phyloP scores from a whole-genome alignment of 2,888 invertebrate genomes.

The Dolichopus griseipennis region DNA sequence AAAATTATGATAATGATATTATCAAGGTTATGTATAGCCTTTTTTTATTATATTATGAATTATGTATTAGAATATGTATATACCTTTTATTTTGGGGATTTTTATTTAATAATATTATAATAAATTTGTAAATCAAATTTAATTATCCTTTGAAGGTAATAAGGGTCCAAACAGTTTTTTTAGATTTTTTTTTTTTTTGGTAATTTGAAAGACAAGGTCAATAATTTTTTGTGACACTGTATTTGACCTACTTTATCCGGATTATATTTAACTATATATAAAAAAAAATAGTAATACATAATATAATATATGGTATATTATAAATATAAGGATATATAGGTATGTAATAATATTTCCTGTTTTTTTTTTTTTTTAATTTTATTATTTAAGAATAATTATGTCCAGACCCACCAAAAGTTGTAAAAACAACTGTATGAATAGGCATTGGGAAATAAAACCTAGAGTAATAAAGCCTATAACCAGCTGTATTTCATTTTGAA shows the following conservation, averaged over 20 bases:
- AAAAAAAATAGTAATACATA: too few relatives aligned
- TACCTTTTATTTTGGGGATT: background rate
- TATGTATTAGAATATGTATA: background rate
- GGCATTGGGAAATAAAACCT: too few relatives aligned
- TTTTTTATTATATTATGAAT: too few relatives aligned
- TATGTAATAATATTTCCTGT: background rate
- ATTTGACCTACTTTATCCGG: conserved; percentile 1
- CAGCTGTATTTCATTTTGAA: too few relatives aligned
- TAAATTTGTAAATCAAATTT: background rate
- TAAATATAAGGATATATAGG: too few relatives aligned
- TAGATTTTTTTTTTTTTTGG: background rate
- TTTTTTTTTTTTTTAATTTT: background rate
- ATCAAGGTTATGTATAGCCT: too few relatives aligned
- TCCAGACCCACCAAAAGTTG: background rate
- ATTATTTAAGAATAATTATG: background rate
- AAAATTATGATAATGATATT: too few relatives aligned
- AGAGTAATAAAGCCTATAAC: too few relatives aligned
- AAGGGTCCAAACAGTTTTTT: background rate
- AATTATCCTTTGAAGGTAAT: background rate
- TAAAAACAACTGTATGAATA: too few relatives aligned
- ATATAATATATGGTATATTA: too few relatives aligned
- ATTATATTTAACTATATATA: too few relatives aligned
- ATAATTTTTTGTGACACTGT: background rate
- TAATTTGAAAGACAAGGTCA: background rate
- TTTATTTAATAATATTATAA: too few relatives aligned